Percentiles rank a stretch among this genome's conserved stretches.
Conservation (phyloP, 2,888 invertebrate genomes). For the Torymus texanus region DNA sequence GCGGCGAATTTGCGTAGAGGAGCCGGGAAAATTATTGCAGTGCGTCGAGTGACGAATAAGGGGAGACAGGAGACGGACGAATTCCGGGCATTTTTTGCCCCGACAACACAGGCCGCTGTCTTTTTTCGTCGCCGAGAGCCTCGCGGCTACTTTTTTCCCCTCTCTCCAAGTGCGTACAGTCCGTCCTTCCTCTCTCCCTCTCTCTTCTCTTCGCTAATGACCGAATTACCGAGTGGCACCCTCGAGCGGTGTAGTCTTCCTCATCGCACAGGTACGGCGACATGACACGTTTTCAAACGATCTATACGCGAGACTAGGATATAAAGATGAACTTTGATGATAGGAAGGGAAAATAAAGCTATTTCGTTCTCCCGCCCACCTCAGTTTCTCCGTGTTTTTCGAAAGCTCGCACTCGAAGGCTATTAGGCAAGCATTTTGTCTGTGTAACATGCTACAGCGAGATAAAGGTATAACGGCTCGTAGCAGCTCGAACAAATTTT, state of each 20-base stretch:
- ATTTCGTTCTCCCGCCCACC: background rate
- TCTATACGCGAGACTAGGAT: background rate
- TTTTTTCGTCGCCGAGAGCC: background rate
- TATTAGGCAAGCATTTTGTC: background rate
- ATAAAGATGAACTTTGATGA: background rate
- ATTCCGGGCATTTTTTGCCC: slow-evolving; percentile 34
- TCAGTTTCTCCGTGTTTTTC: background rate
- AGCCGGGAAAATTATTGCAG: slow-evolving; percentile 45
- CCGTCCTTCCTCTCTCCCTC: background rate
- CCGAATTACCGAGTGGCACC: slow-evolving; percentile 37
- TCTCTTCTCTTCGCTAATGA: slow-evolving; percentile 34
- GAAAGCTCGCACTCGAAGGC: background rate
- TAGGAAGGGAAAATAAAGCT: background rate
- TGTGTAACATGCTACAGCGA: background rate
- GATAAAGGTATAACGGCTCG: background rate
- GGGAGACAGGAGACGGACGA: slow-evolving; percentile 25
- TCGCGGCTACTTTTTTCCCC: slow-evolving; percentile 15
- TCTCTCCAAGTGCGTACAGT: background rate
- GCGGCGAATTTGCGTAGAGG: slow-evolving; percentile 51
- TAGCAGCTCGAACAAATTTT: slow-evolving; percentile 50
- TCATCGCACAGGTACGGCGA: slow-evolving; percentile 3
- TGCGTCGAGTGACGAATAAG: slow-evolving; percentile 42
- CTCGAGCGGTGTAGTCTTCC: slow-evolving; percentile 32
- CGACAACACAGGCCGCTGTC: background rate
- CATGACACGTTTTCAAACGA: background rate